Evolutionary conservation across 2,113 vertebrate genomes (phyloP), one percentile per base, ranked within the genome.

Genomic region (Thalassoma bifasciatum): DNA sequence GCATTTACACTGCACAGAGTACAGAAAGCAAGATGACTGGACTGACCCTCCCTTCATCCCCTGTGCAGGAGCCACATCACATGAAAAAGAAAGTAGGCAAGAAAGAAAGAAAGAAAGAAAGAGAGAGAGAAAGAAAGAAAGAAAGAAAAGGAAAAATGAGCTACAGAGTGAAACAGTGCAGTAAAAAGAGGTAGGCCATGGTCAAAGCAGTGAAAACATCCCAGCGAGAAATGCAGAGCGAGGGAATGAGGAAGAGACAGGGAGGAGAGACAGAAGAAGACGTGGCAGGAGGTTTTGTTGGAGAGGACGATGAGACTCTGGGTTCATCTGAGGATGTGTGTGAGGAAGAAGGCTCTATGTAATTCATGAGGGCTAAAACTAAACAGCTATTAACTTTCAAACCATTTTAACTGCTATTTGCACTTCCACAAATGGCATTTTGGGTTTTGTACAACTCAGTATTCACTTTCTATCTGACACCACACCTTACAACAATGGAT

Each of bases 281-380:
- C 94, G 94, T 94, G 94, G 93, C 94, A 94, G 85, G 67, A 90
- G 89, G 85, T 77, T 82, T 91, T 22, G 63, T 75, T 84, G 83
- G 84, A 91, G 34, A 67, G 21, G 75, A 78, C 66, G 77, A 58
- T 23, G 61, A 64, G 57, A 86, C 51, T 53, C 56, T 49, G 87
- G 84, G 92, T 92, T 93, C 87, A 92, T 82, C 52, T 90, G 84
- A 93, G 92, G 90, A 88, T 89, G 75, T 84, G 67, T 2, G 49
- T 61, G 30, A 21, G 58, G 66, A 63, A 58, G 63, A 72, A 73
- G 67, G 46, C 66, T 34, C 50, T 30, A 21, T 22, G 59, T 54
- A 66, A 46, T 71, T 64, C 79, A 81, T 73, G 26, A 26, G 19
- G 5, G 63, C 68, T 38, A n/a, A 6, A 44, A 76, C 80, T 62